Base-by-base conservation (phyloP, 2,888 invertebrate genomes). In the Plagiodera versicolora region DNA sequence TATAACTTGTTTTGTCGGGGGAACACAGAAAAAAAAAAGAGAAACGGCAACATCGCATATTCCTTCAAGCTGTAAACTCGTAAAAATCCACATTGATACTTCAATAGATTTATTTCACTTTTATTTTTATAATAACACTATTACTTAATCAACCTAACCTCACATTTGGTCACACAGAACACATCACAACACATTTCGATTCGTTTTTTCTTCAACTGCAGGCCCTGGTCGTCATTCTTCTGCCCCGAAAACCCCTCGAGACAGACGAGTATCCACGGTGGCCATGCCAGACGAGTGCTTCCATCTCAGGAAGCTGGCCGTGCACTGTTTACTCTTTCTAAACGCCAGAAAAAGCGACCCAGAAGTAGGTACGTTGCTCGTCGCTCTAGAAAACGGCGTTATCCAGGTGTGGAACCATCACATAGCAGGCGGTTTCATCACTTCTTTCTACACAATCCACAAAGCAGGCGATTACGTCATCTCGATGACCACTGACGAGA, bases 331-430 rank as follows among this genome's bases (percentile, higher is more conserved):
- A 75, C 73, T 89, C 53, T 92, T 90, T 77, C 80, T 94, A 19
- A 79, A 83, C 58, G 84, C 84, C 0, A 82, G 93, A 58, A 72
- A 67, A 6, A 39, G 39, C 74, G 79, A 80, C 30, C 80, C 82
- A 0, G 64, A 70, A 60, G 50, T 76, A 81, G 93, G 90, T 9
- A 87, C 88, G 0, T 79, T 94, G 10, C 77, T 92, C 54, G 83
- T 92, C 0, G 84, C 90, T 0, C 79, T 93, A 64, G 90, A 90
- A 74, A 90, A 89, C 67, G 94, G 94, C 0, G 81, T 84, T 59
- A 82, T 92, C 63, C 90, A 94, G 80, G 84, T 89, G 18, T 94
- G 93, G 90, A 92, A 92, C 16, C 89, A 92, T 77, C 90, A 92
- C 77, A 83, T 87, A 39, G 85, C 84, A 10, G 91, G 90, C 10